Evolutionary conservation across 2,888 invertebrate genomes (phyloP).

Genomic region (Eustalomyia histrio): DNA sequence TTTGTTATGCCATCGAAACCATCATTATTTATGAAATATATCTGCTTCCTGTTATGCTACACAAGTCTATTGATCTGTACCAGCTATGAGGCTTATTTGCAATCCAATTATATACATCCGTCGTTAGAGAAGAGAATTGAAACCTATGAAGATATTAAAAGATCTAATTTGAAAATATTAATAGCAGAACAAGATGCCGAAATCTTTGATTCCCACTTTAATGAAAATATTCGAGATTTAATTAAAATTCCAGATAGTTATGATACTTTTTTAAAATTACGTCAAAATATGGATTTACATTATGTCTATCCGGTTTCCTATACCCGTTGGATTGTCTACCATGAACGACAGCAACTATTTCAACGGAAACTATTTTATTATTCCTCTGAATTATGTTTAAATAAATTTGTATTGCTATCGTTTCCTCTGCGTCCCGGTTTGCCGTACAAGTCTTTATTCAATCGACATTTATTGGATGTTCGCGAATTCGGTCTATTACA

Average conservation of each 20-base stretch:
- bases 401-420: constrained; percentile 16
- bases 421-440: constrained; percentile 54
- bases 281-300: constrained; percentile 42
- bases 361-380: constrained; percentile 55
- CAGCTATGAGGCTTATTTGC: constrained; percentile 57
- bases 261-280: constrained; percentile 25
- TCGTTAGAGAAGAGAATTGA: constrained; percentile 46
- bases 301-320: constrained; percentile 50
- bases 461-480: constrained; percentile 55
- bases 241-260: neutral
- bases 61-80: constrained; percentile 56
- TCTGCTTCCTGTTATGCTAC: constrained; percentile 46
- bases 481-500: constrained; percentile 53
- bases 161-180: constrained; percentile 47
- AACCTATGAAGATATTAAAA: constrained; percentile 54
- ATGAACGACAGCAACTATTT: constrained; percentile 53
- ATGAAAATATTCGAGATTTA: constrained; percentile 7
- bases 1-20: constrained; percentile 46
- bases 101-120: constrained; percentile 50
- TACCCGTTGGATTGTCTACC: constrained; percentile 50
- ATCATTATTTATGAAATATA: constrained; percentile 34
- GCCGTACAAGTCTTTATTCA: constrained; percentile 50
- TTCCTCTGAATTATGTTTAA: constrained; percentile 44
- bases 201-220: neutral
- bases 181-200: constrained; percentile 17